Evolutionary conservation across 2,113 vertebrate species (phyloP).

Genomic region (Lophochroa leadbeateri): DNA sequence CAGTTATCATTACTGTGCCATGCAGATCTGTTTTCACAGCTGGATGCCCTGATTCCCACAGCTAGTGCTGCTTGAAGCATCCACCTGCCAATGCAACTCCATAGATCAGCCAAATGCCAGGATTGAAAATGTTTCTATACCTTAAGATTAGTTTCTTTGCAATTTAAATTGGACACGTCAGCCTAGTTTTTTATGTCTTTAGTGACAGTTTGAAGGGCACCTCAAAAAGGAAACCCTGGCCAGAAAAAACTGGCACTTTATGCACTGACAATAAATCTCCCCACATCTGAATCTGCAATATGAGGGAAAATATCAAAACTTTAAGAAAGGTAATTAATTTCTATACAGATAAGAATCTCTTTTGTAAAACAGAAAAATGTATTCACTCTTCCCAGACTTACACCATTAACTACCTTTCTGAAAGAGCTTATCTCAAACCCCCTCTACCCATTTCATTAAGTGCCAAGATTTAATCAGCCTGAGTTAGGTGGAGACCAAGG

Average conservation of each 20-base stretch:
- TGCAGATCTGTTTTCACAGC: constrained; percentile 16
- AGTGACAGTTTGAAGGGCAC: constrained; percentile 15
- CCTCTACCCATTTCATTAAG: background rate
- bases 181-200: constrained; percentile 35
- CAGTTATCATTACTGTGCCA: background rate
- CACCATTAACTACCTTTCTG: background rate
- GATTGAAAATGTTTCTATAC: background rate
- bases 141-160: constrained; percentile 24
- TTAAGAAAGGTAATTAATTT: constrained; percentile 49
- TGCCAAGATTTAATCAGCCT: constrained; percentile 8
- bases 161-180: constrained; percentile 26
- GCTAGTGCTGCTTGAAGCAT: constrained; percentile 42
- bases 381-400: background rate
- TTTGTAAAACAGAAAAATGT: background rate
- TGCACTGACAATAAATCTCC: background rate
- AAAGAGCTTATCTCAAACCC: constrained; percentile 5
- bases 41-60: constrained; percentile 40
- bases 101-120: constrained; percentile 47
- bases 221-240: background rate
- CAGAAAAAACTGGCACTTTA: background rate
- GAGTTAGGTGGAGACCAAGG: background rate
- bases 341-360: constrained; percentile 35
- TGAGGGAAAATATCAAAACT: constrained; percentile 37
- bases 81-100: constrained; percentile 41
- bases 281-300: constrained; percentile 32